Base-by-base conservation (phyloP, 2,797 vertebrate species). In the Manis pentadactyla region DNA sequence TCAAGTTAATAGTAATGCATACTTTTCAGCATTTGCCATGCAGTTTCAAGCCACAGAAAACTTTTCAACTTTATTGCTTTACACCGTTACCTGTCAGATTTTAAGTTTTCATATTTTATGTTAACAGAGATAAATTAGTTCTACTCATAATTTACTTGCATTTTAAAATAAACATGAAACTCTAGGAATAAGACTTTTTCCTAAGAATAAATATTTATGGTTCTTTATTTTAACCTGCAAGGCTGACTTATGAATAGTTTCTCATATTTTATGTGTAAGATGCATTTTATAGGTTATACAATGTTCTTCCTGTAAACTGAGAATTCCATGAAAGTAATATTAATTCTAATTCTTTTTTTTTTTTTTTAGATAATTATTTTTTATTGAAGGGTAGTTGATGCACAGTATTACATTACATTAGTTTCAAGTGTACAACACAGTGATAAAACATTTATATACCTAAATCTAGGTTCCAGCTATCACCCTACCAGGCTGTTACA, bases 271-370 rank as follows among this genome's bases (percentile, higher is more conserved):
- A 57, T 34, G 6, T 66, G 23, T 29, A 55, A 31, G 19, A 81
- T 82, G 81, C 79, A 88, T 51, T 83, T 87, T 66, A 73, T 1
- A 91, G 23, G 37, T 64, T 75, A 78, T 11, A 42, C 29, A 68
- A 4, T 63, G 12, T 64, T 19, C 31, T 68, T 29, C n/a, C 49
- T 39, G 1, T 1, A 69, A 18, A 84, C 3, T 37, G 5, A 69
- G 82, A 59, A 13, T 25, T 66, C 23, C 82, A 71, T 79, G 7
- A 84, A 92, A 90, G 5, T 6, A 51, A 27, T 37, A n/a, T 57
- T 17, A 83, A 81, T 68, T 92, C 69, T 51, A 92, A 90, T 69
- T 64, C 49, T 46, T n/a, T n/a, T n/a, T n/a, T n/a, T n/a, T n/a
- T n/a, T n/a, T n/a, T n/a, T n/a, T n/a, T n/a, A n/a, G n/a, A n/a